Evolutionary conservation across 1,140 invertebrate species (phyloP).

Genomic region (Rhagoletis zephyria): DNA sequence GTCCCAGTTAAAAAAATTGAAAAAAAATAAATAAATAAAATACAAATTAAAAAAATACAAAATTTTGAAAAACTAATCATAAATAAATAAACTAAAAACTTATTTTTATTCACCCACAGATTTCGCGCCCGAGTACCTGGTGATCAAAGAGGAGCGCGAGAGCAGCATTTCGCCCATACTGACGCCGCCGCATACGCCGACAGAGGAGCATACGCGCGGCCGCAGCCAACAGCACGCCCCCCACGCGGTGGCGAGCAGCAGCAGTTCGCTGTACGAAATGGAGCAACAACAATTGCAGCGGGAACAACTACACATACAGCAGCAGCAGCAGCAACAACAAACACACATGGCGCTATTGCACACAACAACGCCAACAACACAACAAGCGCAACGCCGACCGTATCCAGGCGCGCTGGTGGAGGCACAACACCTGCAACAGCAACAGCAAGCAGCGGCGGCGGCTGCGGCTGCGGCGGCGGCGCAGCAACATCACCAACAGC

Average conservation of each 20-base stretch:
- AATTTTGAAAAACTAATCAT: no score
- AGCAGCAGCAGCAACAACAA: constrained; percentile 55
- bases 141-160: constrained; percentile 78
- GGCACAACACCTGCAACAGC: constrained; percentile 51
- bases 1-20: no score
- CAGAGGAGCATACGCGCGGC: constrained; percentile 73
- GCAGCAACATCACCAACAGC: constrained; percentile 62
- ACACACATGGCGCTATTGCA: neutral
- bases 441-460: constrained; percentile 63
- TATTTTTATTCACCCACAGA: neutral
- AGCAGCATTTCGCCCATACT: constrained; percentile 78
- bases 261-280: constrained; percentile 63
- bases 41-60: no score
- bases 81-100: no score
- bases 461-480: constrained; percentile 62
- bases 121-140: constrained; percentile 65
- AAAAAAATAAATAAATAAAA: no score
- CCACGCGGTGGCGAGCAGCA: constrained; percentile 48
- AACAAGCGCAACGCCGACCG: constrained; percentile 53
- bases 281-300: constrained; percentile 56
- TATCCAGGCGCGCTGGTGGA: constrained; percentile 2
- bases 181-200: constrained; percentile 83
- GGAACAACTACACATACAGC: constrained; percentile 54
- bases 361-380: constrained; percentile 12
- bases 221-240: constrained; percentile 60